Base-by-base conservation (phyloP, 1,140 invertebrate genomes). In the Capitella teleta region DNA sequence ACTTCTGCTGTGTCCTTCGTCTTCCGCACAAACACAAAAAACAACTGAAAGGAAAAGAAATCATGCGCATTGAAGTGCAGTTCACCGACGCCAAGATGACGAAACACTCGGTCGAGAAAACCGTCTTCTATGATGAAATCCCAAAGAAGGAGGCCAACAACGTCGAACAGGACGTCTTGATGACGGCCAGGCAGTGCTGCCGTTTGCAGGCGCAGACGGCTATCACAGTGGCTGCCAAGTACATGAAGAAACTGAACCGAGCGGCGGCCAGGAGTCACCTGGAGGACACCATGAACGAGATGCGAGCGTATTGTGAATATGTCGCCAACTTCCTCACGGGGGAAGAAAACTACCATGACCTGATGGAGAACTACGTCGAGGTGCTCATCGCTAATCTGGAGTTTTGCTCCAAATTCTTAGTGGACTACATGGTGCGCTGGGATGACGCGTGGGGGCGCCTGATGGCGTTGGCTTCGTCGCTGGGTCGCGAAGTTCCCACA, bases 361-460 rank as follows among this genome's bases (percentile, higher is more conserved):
- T 48, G 25, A 10, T 53, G 12, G 28, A 23, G 4, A 28, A 42
- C 16, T 16, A 30, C 14, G 16, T 49, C 3, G 52, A 53, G 26
- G 21, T 41, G 2, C n/a, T 49, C 14, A 23, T 53, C 10, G 40
- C 47, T 12, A 53, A 53, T 25, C 47, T 53, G 5, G 38, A 49
- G 23, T 28, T 28, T 19, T 53, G 52, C 28, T 19, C 28, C 3
- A 12, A 26, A 25, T 46, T 46, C 19, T 21, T 46, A 26, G 28
- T 18, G 6, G 30, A 47, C 30, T 32, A 32, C 45, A 19, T 19
- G 28, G 45, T 47, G 28, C 30, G 47, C 10, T 53, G 52, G 52
- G 52, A 53, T 47, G 52, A 53, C 38, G 46, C 46, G 18, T 53
- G 52, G 52, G 47, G 36, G 1, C 46, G 52, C 14, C 3, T 53